A percentile compares a stretch with the other conserved stretches of the same genome.
phyloP scores from a whole-genome alignment of 2,797 vertebrate species.

The Epinephelus malabaricus region DNA sequence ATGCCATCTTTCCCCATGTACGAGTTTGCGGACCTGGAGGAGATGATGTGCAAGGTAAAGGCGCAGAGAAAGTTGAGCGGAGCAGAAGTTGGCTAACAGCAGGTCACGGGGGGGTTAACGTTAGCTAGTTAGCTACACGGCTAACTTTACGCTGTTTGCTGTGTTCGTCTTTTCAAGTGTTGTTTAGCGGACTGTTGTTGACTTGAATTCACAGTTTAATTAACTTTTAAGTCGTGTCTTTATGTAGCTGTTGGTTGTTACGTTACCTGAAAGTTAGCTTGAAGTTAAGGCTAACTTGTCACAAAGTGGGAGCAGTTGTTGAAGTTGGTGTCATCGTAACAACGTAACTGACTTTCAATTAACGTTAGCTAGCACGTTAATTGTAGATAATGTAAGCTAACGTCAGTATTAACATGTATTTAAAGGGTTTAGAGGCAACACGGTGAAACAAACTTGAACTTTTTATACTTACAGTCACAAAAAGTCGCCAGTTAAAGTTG shows the following conservation, averaged over 20 bases:
- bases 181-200: fast-evolving
- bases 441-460: constrained; percentile 5
- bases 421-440: not conserved
- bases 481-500: not conserved
- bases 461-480: not conserved
- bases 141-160: constrained; percentile 32
- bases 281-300: not conserved
- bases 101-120: constrained; percentile 12
- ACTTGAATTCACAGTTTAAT: fast-evolving
- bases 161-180: not conserved
- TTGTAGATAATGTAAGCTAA: too few relatives aligned
- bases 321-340: not conserved
- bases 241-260: not conserved
- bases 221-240: too few relatives aligned
- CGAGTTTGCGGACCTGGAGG: constrained; percentile 76
- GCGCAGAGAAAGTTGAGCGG: constrained; percentile 51
- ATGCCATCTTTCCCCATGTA: constrained; percentile 76
- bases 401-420: not conserved
- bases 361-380: too few relatives aligned
- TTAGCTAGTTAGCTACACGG: constrained; percentile 57
- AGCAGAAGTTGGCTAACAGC: constrained; percentile 49
- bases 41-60: constrained; percentile 81
- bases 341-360: not conserved
- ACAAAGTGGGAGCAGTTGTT: not conserved
- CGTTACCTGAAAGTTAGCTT: not conserved